Base-by-base conservation (phyloP, 2,113 vertebrate species). In the Paramormyrops kingsleyae region DNA sequence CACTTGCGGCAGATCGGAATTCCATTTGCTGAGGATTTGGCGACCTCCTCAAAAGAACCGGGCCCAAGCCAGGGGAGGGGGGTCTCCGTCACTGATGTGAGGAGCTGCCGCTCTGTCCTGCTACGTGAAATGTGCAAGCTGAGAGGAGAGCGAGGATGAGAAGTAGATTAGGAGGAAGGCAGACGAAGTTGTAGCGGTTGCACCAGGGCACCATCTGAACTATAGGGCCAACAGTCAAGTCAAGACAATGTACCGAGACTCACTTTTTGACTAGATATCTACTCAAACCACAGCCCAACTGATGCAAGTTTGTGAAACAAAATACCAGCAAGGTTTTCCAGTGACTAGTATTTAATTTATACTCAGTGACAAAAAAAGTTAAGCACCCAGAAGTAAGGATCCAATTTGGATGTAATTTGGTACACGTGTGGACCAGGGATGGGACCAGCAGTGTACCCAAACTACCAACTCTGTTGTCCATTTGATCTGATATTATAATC, bases 1-100 rank as follows among this genome's bases (percentile, higher is more conserved):
- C 46, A 21, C 84, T 50, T 42, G 27, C 59, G 46, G 21, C 46
- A 39, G 83, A 90, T 90, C 88, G 87, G 83, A 87, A 88, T 85
- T 84, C 90, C 90, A 92, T 89, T 88, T 89, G 70, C n/a, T 77
- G 44, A 70, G 91, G 88, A 87, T 91, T 59, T 91, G 84, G 50
- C 27, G 59, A 70, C 13, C 85, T 62, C 88, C 90, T 88, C 80
- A 56, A 46, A 49, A 53, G 88, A 47, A 39, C 85, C 31, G 2
- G 12, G 12, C 89, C 39, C 35, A 24, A 27, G 62, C 62, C 8
- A 4, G 9, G 62, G 62, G n/a, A 27, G 24, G 62, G 62, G 13
- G 59, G n/a, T n/a, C 49, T 42, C 21, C 21, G 2, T 66, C 50
- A 84, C 21, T 47, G 52, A 50, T 83, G 87, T n/a, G 35, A 52